phyloP scores from a whole-genome alignment of 2,113 vertebrate species.

The Colius striatus region DNA sequence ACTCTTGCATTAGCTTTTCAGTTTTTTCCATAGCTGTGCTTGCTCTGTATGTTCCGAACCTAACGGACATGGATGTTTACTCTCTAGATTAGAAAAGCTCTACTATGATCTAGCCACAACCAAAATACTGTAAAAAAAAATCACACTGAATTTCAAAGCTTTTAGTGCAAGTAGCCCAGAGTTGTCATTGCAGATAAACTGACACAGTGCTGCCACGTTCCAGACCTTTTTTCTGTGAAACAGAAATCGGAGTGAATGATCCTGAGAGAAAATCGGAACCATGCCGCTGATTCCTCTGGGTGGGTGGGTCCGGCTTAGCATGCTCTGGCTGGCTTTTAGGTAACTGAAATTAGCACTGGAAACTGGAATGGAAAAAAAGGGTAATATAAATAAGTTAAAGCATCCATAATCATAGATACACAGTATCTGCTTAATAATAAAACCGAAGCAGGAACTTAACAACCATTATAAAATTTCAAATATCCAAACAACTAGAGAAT shows the following conservation, averaged over 20 bases:
- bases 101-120: background rate
- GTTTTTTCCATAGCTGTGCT: background rate
- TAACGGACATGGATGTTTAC: background rate
- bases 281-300: background rate
- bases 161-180: background rate
- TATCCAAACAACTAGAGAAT: conserved; percentile 10
- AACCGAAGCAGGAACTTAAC: background rate
- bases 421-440: conserved; percentile 30
- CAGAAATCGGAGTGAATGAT: background rate
- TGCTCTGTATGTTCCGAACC: background rate
- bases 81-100: background rate
- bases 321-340: conserved; percentile 17
- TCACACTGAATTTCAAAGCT: background rate
- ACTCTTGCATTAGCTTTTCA: background rate
- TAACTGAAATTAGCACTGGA: conserved; percentile 42
- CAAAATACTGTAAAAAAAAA: background rate
- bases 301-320: background rate
- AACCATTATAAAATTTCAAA: background rate
- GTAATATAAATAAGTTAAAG: conserved; percentile 50
- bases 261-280: background rate
- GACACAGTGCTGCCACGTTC: background rate
- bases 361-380: conserved; percentile 41
- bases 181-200: background rate
- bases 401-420: conserved; percentile 14
- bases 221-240: background rate